Base-by-base conservation (phyloP, 1,140 invertebrate genomes). In the Cylas formicarius region DNA sequence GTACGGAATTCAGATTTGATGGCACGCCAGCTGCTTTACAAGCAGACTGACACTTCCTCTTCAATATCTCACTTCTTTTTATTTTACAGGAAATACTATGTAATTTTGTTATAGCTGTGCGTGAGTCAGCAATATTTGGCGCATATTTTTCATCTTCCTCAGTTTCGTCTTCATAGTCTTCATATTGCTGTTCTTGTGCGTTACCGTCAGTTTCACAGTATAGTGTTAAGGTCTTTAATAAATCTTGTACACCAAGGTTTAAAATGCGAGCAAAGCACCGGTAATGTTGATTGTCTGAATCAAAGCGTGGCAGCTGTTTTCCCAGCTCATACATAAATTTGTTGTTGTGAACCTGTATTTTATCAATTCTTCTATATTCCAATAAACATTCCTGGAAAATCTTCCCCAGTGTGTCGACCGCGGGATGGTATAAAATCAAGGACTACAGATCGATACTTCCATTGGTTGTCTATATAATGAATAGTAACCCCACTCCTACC, bases 361-460 rank as follows among this genome's bases (percentile, higher is more conserved):
- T 56, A 48, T 58, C 31, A 42, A 35, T 41, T 50, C 55, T 41
- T 22, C 35, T 46, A 48, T 55, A 58, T 42, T 54, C 47, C 46
- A 48, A 38, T 42, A 60, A 48, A 46, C 42, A 50, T 50, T 44
- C 39, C 40, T 41, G 55, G 55, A 52, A 63, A 62, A 53, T 61
- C 55, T 48, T 58, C 29, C 34, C 58, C 60, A 46, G 58, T 53
- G 54, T 65, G 58, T 48, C 41, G 24, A 34, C 55, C 58, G 45
- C 50, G 38, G 34, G 56, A 58, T 43, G 57, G 55, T 36, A 61
- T 50, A 52, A 63, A 62, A 59, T 65, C 61, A 46, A 63, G 49
- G 24, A 56, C 55, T 33, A 62, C 31, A 39, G 55, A 55, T 46
- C 52, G 53, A 38, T 55, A 54, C 24, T 61, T 52, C n/a, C n/a